Percentiles rank a stretch among this genome's conserved stretches.
Evolutionary conservation across 1,140 invertebrate species (phyloP).

Genomic region (Arctopsyche grandis): DNA sequence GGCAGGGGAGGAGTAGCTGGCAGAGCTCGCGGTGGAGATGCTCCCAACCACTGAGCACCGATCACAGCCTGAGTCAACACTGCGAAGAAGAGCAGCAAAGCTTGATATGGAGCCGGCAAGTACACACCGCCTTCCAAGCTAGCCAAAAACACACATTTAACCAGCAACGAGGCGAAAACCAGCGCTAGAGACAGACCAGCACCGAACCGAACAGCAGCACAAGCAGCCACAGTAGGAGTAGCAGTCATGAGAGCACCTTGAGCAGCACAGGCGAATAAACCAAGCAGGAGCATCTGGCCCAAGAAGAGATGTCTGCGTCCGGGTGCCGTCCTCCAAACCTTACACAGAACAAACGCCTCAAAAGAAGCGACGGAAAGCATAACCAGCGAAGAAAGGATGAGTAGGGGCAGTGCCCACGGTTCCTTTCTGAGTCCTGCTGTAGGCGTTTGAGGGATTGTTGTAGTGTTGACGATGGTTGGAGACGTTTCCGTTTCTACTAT

Average conservation of each 20-base stretch:
- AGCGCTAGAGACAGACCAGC: conserved; percentile 88
- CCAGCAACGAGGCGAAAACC: conserved; percentile 91
- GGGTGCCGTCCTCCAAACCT: conserved; percentile 83
- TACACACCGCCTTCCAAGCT: conserved; percentile 92
- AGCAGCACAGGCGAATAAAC: conserved; percentile 84
- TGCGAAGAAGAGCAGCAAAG: conserved; percentile 88
- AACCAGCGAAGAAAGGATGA: conserved; percentile 80
- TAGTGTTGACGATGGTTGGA: conserved; percentile 55
- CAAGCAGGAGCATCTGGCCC: conserved; percentile 89
- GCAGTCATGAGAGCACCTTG: conserved; percentile 82
- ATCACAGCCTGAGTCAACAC: conserved; percentile 90
- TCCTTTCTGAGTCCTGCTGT: conserved; percentile 72
- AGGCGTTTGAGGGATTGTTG: conserved; percentile 52
- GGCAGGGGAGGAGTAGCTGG: conserved; percentile 61
- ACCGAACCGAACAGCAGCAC: conserved; percentile 84
- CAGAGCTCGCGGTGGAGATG: conserved; percentile 71
- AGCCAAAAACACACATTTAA: conserved; percentile 93
- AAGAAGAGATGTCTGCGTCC: conserved; percentile 88
- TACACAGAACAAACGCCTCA: conserved; percentile 90
- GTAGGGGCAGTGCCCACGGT: conserved; percentile 86
- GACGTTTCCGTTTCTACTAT: conserved; percentile 45
- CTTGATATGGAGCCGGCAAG: conserved; percentile 92
- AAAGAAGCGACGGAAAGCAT: conserved; percentile 85
- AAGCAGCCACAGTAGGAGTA: conserved; percentile 82
- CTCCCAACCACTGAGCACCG: conserved; percentile 85